Evolutionary conservation across 2,888 invertebrate genomes (phyloP).

Genomic region (Pheosia tremula): DNA sequence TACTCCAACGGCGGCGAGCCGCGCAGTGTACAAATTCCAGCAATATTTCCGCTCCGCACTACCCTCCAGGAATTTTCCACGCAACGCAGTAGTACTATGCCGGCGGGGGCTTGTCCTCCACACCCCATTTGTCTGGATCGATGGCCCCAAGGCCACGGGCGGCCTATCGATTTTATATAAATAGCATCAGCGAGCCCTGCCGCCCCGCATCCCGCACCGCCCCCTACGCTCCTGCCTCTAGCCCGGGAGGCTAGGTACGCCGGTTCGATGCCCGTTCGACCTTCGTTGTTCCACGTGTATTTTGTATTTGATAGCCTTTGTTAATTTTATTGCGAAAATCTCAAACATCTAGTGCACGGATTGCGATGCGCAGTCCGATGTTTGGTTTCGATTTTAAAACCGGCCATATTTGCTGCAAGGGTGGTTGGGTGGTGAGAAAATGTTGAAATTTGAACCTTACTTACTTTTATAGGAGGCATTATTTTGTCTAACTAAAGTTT

Average conservation of each 20-base stretch:
- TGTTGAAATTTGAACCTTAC: too few species aligned
- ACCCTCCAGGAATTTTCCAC: constrained; percentile 23
- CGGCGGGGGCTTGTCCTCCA: constrained; percentile 72
- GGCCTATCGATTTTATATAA: constrained; percentile 79
- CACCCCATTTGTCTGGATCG: constrained; percentile 63
- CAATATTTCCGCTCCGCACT: neutral
- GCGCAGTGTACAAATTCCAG: neutral
- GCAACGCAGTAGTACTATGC: constrained; percentile 12
- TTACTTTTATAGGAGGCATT: too few species aligned
- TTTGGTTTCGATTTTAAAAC: too few species aligned
- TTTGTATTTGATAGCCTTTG: constrained; percentile 1
- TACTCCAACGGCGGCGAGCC: neutral
- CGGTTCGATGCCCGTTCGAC: constrained; percentile 63
- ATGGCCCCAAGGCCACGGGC: constrained; percentile 81
- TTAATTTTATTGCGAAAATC: neutral
- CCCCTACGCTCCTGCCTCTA: constrained; percentile 24
- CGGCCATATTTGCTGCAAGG: too few species aligned
- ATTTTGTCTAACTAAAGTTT: too few species aligned
- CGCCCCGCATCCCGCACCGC: constrained; percentile 34
- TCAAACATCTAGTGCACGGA: too few species aligned
- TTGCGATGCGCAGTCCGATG: too few species aligned
- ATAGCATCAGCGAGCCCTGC: constrained; percentile 68
- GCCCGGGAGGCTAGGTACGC: constrained; percentile 24
- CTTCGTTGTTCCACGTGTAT: constrained; percentile 59
- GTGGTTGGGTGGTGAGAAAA: too few species aligned